A percentile compares a stretch with the other conserved stretches of the same genome.
Evolutionary conservation across 2,888 invertebrate species (phyloP).

Genomic region (Chesias legatella): DNA sequence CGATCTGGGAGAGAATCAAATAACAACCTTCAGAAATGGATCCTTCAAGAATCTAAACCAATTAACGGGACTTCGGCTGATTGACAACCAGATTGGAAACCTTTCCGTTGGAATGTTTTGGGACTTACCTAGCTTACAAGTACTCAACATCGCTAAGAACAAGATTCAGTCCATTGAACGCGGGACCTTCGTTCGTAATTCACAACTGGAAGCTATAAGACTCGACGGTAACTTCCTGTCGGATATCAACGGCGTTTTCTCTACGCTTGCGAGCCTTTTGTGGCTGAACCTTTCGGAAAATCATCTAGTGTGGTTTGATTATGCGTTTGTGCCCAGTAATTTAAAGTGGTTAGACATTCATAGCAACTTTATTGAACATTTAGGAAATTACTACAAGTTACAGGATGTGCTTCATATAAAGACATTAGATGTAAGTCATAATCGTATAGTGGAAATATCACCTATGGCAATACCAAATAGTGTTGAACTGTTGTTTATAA

Average conservation of each 20-base stretch:
- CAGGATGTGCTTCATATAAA: slow-evolving; percentile 90
- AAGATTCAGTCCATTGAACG: slow-evolving; percentile 92
- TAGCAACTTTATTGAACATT: slow-evolving; percentile 92
- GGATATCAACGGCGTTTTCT: slow-evolving; percentile 94
- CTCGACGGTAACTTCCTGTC: slow-evolving; percentile 93
- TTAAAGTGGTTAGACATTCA: slow-evolving; percentile 95
- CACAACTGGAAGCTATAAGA: slow-evolving; percentile 91
- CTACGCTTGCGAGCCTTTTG: slow-evolving; percentile 89
- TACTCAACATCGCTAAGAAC: slow-evolving; percentile 93
- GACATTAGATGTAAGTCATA: slow-evolving; percentile 94
- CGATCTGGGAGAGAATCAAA: slow-evolving; percentile 95
- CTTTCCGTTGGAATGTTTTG: slow-evolving; percentile 92
- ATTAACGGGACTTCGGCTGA: slow-evolving; percentile 91
- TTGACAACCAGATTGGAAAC: slow-evolving; percentile 94
- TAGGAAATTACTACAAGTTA: slow-evolving; percentile 93
- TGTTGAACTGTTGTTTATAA: slow-evolving; percentile 92
- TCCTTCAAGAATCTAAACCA: slow-evolving; percentile 92
- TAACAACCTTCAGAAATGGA: slow-evolving; percentile 89
- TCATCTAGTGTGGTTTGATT: slow-evolving; percentile 95
- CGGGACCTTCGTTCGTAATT: slow-evolving; percentile 90
- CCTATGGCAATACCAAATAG: slow-evolving; percentile 93
- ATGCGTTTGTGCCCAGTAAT: slow-evolving; percentile 93
- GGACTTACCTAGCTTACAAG: slow-evolving; percentile 91
- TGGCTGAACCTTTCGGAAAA: slow-evolving; percentile 95
- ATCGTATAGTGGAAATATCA: slow-evolving; percentile 90